These are phyloP conservation scores for Pyrrhia umbra DNA, from an alignment of 2,888 invertebrate genomes.

Conservation along the genomic window DNA sequence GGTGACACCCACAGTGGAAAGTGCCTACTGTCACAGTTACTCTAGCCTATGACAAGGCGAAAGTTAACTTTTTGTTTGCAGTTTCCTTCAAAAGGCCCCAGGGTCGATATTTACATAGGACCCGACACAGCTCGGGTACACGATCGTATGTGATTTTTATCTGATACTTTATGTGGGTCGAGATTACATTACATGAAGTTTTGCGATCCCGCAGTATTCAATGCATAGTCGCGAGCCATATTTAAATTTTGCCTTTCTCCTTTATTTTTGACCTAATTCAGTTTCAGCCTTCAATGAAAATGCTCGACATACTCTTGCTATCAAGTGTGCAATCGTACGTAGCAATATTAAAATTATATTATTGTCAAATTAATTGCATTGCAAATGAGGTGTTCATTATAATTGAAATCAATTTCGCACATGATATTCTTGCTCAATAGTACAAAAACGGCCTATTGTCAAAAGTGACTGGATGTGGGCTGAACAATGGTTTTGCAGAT, in stretches of 20 bases:
- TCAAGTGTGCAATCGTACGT: constrained; percentile 4
- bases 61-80: constrained; percentile 80
- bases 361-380: constrained; percentile 45
- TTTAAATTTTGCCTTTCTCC: neutral
- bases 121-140: constrained; percentile 27
- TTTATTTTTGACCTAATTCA: neutral
- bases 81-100: constrained; percentile 70
- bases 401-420: constrained; percentile 50
- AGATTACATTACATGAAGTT: constrained; percentile 20
- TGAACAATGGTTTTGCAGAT: constrained; percentile 71
- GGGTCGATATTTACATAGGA: constrained; percentile 74
- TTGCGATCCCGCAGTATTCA: constrained; percentile 11
- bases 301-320: neutral
- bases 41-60: constrained; percentile 72
- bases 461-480: constrained; percentile 66
- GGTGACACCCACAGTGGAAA: constrained; percentile 84
- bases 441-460: constrained; percentile 51
- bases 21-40: constrained; percentile 72
- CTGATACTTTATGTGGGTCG: constrained; percentile 32
- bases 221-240: constrained; percentile 7
- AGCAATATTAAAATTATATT: constrained; percentile 16
- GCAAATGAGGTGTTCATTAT: constrained; percentile 42
- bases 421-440: constrained; percentile 56
- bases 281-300: constrained; percentile 3
- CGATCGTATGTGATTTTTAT: constrained; percentile 42